Percentiles rank a stretch among this genome's conserved stretches.
phyloP scores from a whole-genome alignment of 1,140 invertebrate species.

The Cyrtorhinus lividipennis region DNA sequence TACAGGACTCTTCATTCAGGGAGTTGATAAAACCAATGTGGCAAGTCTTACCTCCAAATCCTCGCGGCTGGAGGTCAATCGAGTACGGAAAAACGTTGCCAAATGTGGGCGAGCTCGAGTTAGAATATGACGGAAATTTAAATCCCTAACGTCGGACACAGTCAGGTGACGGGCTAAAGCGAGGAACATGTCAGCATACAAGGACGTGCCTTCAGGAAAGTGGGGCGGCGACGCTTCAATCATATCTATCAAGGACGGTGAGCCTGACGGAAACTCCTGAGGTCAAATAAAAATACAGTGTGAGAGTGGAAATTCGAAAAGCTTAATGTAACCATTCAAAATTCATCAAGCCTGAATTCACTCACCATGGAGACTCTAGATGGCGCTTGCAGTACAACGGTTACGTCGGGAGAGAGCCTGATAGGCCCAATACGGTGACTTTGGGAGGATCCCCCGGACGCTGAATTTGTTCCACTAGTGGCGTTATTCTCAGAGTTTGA shows the following conservation, averaged over 20 bases:
- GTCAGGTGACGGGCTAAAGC: not conserved
- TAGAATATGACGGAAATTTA: not conserved
- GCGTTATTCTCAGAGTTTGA: slow-evolving; percentile 14
- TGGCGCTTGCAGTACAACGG: not conserved
- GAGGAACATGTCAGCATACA: slow-evolving; percentile 6
- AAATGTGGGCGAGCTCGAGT: slow-evolving; percentile 22
- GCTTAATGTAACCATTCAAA: no score
- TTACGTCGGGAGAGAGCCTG: not conserved
- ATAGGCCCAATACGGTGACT: not conserved
- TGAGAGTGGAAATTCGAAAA: no score
- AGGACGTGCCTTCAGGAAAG: not conserved
- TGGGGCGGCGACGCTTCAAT: not conserved
- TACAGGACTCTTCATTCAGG: no score
- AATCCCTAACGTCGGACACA: not conserved
- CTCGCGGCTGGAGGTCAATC: slow-evolving; percentile 25
- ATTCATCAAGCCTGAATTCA: no score
- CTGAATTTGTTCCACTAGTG: not conserved
- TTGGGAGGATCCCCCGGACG: not conserved
- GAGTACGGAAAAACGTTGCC: slow-evolving; percentile 27
- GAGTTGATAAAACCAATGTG: no score
- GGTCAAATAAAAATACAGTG: no score
- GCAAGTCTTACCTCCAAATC: not conserved
- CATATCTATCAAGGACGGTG: not conserved
- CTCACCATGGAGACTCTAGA: not conserved
- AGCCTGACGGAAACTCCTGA: not conserved